Conservation (phyloP, 2,113 vertebrate species). For the Pseudopodoces humilis region DNA sequence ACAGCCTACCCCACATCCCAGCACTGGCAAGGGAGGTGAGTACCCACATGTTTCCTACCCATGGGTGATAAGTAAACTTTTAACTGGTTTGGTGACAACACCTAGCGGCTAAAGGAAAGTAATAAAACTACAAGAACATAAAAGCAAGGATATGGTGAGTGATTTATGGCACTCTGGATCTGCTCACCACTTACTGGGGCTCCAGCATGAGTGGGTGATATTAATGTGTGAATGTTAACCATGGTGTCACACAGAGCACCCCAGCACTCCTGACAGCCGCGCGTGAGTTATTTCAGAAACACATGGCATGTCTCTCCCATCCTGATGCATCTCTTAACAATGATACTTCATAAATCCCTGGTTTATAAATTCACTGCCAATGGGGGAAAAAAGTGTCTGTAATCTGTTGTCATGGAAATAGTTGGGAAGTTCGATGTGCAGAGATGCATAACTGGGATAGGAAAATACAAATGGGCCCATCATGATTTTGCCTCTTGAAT, state of each 20-base stretch:
- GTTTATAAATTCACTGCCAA: slow-evolving; percentile 57
- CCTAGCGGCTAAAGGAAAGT: neutral
- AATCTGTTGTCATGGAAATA: slow-evolving; percentile 72
- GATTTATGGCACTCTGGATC: neutral
- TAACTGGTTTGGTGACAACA: neutral
- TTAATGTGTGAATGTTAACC: slow-evolving; percentile 34
- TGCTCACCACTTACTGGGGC: slow-evolving; percentile 12
- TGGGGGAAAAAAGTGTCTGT: slow-evolving; percentile 30
- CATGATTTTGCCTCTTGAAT: neutral
- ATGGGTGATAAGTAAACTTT: neutral
- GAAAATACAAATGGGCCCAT: neutral
- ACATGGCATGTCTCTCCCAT: slow-evolving; percentile 16
- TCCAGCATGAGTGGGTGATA: neutral
- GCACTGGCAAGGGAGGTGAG: neutral
- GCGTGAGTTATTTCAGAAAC: slow-evolving; percentile 57
- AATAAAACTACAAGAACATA: slow-evolving; percentile 39
- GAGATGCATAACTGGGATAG: neutral
- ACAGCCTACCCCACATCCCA: neutral
- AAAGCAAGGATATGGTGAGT: neutral
- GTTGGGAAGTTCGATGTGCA: neutral
- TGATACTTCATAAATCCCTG: slow-evolving; percentile 53
- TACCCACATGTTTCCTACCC: neutral
- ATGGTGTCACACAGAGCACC: neutral
- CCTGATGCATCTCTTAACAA: slow-evolving; percentile 51
- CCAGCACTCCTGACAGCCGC: slow-evolving; percentile 3